Evolutionary conservation across 2,797 vertebrate genomes (phyloP).

Genomic region (Diceros bicornis): DNA sequence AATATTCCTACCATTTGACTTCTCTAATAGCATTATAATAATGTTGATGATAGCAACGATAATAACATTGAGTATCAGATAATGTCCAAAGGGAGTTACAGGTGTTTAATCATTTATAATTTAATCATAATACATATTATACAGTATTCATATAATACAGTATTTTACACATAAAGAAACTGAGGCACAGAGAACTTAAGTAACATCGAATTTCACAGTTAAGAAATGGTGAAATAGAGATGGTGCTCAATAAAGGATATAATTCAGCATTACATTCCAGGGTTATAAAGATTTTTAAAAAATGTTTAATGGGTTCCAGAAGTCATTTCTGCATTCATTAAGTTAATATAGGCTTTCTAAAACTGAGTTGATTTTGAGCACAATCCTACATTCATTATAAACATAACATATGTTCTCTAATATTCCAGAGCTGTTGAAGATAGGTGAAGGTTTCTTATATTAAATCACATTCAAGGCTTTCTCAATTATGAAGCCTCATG

Average conservation of each 20-base stretch:
- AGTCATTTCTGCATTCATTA: not conserved
- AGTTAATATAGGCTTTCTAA: not conserved
- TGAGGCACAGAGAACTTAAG: not conserved
- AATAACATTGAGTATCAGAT: not conserved
- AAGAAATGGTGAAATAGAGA: not conserved
- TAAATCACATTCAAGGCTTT: not conserved
- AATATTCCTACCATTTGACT: not conserved
- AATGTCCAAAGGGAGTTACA: not conserved
- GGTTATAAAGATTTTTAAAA: not conserved
- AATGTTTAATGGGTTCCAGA: not conserved
- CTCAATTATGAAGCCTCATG: slow-evolving; percentile 4
- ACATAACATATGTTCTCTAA: not conserved
- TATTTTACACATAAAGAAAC: not conserved
- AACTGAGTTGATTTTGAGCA: not conserved
- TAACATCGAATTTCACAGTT: not conserved
- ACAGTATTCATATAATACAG: too few relatives aligned
- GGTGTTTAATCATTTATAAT: not conserved
- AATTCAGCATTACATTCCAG: not conserved
- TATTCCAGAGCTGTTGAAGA: not conserved
- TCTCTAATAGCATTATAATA: not conserved
- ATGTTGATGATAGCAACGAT: not conserved
- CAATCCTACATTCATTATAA: not conserved
- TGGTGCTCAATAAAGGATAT: not conserved
- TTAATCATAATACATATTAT: too few relatives aligned
- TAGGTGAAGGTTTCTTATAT: not conserved